phyloP scores from a whole-genome alignment of 2,888 invertebrate species.

The Encarsia formosa region DNA sequence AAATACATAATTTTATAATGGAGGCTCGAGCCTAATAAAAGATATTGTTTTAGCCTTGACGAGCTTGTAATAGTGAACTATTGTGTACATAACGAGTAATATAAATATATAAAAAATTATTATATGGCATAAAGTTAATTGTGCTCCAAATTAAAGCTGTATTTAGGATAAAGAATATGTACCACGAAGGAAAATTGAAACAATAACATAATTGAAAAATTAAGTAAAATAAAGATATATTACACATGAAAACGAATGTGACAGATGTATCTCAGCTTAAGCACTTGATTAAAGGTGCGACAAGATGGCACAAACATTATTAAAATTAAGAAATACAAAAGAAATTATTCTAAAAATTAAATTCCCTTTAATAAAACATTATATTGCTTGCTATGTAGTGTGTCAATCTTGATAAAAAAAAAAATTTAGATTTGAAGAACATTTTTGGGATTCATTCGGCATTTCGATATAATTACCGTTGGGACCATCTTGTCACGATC shows the following conservation, averaged over 20 bases:
- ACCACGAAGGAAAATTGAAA: neutral
- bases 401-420: conserved; percentile 16
- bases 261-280: conserved; percentile 14
- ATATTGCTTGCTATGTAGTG: conserved; percentile 19
- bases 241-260: conserved; percentile 1
- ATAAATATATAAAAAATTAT: conserved; percentile 16
- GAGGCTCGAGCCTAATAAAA: conserved; percentile 16
- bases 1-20: too few relatives aligned
- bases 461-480: conserved; percentile 26
- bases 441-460: conserved; percentile 29
- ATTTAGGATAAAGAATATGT: too few relatives aligned
- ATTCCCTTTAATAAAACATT: conserved; percentile 17
- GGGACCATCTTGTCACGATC: conserved; percentile 47
- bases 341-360: conserved; percentile 20
- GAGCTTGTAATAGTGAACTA: conserved; percentile 27
- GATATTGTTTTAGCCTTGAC: conserved; percentile 22
- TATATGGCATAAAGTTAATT: neutral
- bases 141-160: conserved; percentile 2
- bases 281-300: conserved; percentile 19
- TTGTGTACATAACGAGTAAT: conserved; percentile 23
- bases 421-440: conserved; percentile 23
- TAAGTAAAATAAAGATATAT: conserved; percentile 1
- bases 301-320: conserved; percentile 26
- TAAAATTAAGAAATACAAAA: conserved; percentile 24
- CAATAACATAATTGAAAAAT: neutral